Percentiles rank a stretch among this genome's conserved stretches.
Evolutionary conservation across 2,113 vertebrate genomes (phyloP).

Genomic region (Phrynosoma blainvillii): DNA sequence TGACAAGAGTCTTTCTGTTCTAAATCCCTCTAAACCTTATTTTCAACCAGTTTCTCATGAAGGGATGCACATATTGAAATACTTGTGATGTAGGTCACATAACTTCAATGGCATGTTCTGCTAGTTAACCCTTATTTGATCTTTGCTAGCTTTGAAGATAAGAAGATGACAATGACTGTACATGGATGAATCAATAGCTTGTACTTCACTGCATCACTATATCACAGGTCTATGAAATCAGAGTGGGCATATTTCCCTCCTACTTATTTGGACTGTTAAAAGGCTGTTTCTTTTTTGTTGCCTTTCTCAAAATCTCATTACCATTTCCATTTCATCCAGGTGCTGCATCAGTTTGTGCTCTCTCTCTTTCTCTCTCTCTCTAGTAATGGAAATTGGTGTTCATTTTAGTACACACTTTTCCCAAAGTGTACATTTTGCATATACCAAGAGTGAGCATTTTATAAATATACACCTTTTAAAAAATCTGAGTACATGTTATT

Average conservation of each 20-base stretch:
- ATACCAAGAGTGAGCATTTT: too few relatives aligned
- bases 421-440: too few relatives aligned
- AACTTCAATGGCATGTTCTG: not conserved
- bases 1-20: conserved; percentile 14
- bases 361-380: too few relatives aligned
- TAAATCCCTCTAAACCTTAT: not conserved
- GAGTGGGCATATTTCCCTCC: not conserved
- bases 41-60: not conserved
- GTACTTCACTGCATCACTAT: not conserved
- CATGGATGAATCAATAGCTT: not conserved
- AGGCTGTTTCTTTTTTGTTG: too few relatives aligned
- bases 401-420: too few relatives aligned
- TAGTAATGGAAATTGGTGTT: too few relatives aligned
- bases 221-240: not conserved
- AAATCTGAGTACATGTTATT: too few relatives aligned
- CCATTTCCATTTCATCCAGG: too few relatives aligned
- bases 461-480: too few relatives aligned
- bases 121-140: conserved; percentile 4
- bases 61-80: not conserved
- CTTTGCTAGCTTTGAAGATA: conserved; percentile 8
- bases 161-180: conserved; percentile 2
- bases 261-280: too few relatives aligned
- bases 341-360: too few relatives aligned
- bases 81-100: not conserved
- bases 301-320: too few relatives aligned